phyloP scores from a whole-genome alignment of 1,140 invertebrate species.

The Scaptomyza graminum region DNA sequence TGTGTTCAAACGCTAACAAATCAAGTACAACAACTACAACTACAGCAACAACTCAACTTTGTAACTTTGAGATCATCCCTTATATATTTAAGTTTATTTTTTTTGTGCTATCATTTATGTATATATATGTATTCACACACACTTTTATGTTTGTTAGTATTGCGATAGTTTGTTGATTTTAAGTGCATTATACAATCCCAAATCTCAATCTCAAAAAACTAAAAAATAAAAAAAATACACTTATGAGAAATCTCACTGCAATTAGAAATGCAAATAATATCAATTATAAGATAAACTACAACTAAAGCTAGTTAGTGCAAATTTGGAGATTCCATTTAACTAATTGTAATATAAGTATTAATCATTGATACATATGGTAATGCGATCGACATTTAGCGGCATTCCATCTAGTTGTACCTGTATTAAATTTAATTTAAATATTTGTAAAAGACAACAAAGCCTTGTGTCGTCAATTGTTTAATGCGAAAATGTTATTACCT shows the following conservation, averaged over 20 bases:
- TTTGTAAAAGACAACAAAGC: slow-evolving; percentile 31
- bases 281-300: slow-evolving; percentile 63
- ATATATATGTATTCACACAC: slow-evolving; percentile 3
- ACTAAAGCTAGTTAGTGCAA: slow-evolving; percentile 63
- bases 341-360: slow-evolving; percentile 37
- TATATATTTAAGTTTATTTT: neutral
- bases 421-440: slow-evolving; percentile 39
- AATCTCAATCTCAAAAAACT: slow-evolving; percentile 24
- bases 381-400: slow-evolving; percentile 9
- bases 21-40: slow-evolving; percentile 47
- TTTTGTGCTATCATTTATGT: slow-evolving; percentile 14
- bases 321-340: slow-evolving; percentile 46
- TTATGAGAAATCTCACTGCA: slow-evolving; percentile 70
- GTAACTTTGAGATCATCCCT: slow-evolving; percentile 16
- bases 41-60: neutral
- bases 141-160: neutral
- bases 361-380: slow-evolving; percentile 15
- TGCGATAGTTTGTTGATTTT: neutral
- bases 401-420: slow-evolving; percentile 64
- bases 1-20: slow-evolving; percentile 59
- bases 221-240: slow-evolving; percentile 33
- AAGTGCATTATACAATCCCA: slow-evolving; percentile 3
- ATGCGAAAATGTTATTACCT: slow-evolving; percentile 37
- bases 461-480: slow-evolving; percentile 70
- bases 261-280: slow-evolving; percentile 67